A percentile compares a stretch with the other conserved stretches of the same genome.
phyloP scores from a whole-genome alignment of 2,888 invertebrate species.

The Pseudolycoriella hygida region DNA sequence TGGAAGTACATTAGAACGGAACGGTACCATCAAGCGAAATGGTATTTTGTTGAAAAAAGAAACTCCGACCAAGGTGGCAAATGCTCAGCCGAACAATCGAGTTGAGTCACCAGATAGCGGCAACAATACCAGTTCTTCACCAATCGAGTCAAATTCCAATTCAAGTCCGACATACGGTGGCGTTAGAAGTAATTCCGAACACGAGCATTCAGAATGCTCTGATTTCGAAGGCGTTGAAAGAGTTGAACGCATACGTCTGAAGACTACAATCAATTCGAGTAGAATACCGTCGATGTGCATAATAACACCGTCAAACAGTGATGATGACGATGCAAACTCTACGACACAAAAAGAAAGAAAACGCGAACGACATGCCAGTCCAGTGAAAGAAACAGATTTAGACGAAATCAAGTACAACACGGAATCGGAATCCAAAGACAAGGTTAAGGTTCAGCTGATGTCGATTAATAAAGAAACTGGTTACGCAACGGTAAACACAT shows the following conservation, averaged over 20 bases:
- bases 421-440: constrained; percentile 10
- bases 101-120: constrained; percentile 67
- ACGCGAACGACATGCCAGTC: constrained; percentile 23
- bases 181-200: constrained; percentile 42
- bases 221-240: constrained; percentile 77
- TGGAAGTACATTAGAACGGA: constrained; percentile 27
- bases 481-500: constrained; percentile 15
- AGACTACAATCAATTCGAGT: constrained; percentile 72
- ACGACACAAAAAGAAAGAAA: constrained; percentile 14
- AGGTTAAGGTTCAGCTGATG: constrained; percentile 6
- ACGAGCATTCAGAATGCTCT: constrained; percentile 73
- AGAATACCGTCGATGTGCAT: constrained; percentile 86
- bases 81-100: constrained; percentile 23
- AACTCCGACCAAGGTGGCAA: constrained; percentile 35
- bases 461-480: constrained; percentile 6
- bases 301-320: constrained; percentile 73
- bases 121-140: constrained; percentile 64
- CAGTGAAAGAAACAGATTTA: constrained; percentile 22
- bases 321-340: constrained; percentile 54
- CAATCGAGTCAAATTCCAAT: constrained; percentile 48
- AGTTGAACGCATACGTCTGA: constrained; percentile 67
- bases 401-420: constrained; percentile 13
- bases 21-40: constrained; percentile 30
- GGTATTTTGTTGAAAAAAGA: constrained; percentile 30
- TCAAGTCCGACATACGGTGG: constrained; percentile 47